Percentiles rank a stretch among this genome's conserved stretches.
phyloP scores from a whole-genome alignment of 2,797 vertebrate species.

The Dermochelys coriacea region DNA sequence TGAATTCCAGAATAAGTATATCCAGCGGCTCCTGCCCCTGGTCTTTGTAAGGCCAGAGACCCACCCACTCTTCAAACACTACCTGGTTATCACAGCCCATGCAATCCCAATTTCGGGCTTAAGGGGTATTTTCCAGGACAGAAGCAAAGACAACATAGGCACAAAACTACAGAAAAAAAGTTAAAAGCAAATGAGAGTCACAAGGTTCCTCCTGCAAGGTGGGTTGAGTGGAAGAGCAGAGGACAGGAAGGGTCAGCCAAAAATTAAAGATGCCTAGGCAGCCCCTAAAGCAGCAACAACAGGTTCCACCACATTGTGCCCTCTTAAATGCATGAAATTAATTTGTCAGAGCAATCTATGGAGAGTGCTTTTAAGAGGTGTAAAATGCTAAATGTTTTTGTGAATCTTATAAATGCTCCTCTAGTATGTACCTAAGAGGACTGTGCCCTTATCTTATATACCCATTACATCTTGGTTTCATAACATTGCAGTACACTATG shows the following conservation, averaged over 20 bases:
- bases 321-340: not conserved
- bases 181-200: not conserved
- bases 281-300: rapidly evolving
- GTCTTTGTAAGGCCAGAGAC: not conserved
- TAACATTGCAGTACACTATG: not conserved
- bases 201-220: rapidly evolving
- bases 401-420: not conserved
- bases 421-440: not conserved
- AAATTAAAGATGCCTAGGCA: rapidly evolving
- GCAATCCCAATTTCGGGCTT: not conserved
- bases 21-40: too few species aligned
- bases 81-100: not conserved
- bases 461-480: not conserved
- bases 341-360: rapidly evolving
- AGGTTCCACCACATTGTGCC: not conserved
- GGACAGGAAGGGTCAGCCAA: not conserved
- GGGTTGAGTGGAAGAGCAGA: not conserved
- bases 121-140: not conserved
- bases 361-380: not conserved
- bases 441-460: not conserved
- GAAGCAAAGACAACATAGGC: not conserved
- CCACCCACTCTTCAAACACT: not conserved
- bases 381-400: not conserved
- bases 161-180: not conserved
- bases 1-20: not conserved